Conservation (phyloP, 1,140 invertebrate species). For the Lysiphlebus fabarum region DNA sequence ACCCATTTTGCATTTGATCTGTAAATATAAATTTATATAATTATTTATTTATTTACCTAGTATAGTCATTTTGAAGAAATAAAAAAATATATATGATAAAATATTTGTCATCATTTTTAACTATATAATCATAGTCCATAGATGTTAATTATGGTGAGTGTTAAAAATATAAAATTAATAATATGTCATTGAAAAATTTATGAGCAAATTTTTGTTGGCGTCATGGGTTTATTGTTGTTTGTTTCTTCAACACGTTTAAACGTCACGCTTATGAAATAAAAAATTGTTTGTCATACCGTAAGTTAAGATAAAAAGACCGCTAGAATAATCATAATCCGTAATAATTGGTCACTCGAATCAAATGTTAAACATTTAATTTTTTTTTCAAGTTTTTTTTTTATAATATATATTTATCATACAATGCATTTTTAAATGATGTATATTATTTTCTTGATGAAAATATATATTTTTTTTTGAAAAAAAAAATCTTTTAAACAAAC, state of each 20-base stretch:
- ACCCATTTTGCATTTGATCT: conserved; percentile 48
- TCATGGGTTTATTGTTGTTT: conserved; percentile 31
- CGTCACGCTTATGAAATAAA: conserved; percentile 50
- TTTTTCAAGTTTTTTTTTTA: background rate
- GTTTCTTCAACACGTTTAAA: conserved; percentile 25
- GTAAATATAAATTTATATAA: too few relatives aligned
- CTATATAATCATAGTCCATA: too few relatives aligned
- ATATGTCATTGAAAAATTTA: background rate
- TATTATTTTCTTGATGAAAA: too few relatives aligned
- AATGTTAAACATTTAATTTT: conserved; percentile 7
- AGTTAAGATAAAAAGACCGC: conserved; percentile 47
- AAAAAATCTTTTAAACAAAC: too few relatives aligned
- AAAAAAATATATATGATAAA: too few relatives aligned
- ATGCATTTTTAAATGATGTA: too few relatives aligned
- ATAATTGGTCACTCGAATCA: conserved; percentile 41
- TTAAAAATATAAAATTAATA: background rate
- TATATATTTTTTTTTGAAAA: too few relatives aligned
- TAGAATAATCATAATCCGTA: conserved; percentile 47
- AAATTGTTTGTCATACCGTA: conserved; percentile 51
- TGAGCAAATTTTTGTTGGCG: conserved; percentile 17
- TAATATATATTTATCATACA: too few relatives aligned
- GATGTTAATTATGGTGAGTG: too few relatives aligned
- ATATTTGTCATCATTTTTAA: too few relatives aligned
- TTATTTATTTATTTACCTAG: too few relatives aligned
- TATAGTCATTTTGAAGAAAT: too few relatives aligned